phyloP scores from a whole-genome alignment of 1,140 invertebrate species.

The Zaprionus lachaisei region DNA sequence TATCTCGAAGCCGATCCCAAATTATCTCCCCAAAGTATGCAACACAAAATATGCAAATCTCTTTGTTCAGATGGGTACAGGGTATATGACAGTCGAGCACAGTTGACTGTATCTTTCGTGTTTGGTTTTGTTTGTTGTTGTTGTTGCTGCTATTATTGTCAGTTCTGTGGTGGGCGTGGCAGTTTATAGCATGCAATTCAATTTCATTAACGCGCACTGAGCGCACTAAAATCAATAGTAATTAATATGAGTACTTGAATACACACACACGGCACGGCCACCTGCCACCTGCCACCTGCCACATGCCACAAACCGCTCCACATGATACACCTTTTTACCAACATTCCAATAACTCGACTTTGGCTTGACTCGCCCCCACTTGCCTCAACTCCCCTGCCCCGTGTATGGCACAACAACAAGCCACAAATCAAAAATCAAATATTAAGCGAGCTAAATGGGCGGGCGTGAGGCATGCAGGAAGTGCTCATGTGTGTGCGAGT shows the following conservation, averaged over 20 bases:
- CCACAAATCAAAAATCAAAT: constrained; percentile 83
- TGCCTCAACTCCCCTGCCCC: not conserved
- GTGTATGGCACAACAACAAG: constrained; percentile 40
- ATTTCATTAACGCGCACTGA: constrained; percentile 77
- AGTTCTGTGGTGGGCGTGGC: constrained; percentile 25
- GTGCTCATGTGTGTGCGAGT: constrained; percentile 9
- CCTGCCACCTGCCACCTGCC: not conserved
- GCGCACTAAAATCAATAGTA: constrained; percentile 77
- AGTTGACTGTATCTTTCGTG: constrained; percentile 17
- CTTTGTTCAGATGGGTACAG: too few relatives aligned
- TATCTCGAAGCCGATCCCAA: too few relatives aligned
- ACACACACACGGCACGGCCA: constrained; percentile 2
- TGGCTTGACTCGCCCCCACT: not conserved
- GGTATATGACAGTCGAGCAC: not conserved
- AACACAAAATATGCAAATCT: too few relatives aligned
- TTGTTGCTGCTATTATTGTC: not conserved
- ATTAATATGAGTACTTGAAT: constrained; percentile 81
- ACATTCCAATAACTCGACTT: constrained; percentile 42
- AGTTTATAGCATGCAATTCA: constrained; percentile 68
- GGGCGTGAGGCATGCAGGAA: constrained; percentile 25
- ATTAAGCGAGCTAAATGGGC: constrained; percentile 67
- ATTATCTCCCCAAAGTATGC: too few relatives aligned
- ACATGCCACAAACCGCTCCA: not conserved
- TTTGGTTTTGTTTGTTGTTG: not conserved
- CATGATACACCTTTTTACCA: constrained; percentile 28